These are phyloP conservation scores for Coreius guichenoti DNA, from an alignment of 2,797 vertebrate species.

Conservation along the genomic window DNA sequence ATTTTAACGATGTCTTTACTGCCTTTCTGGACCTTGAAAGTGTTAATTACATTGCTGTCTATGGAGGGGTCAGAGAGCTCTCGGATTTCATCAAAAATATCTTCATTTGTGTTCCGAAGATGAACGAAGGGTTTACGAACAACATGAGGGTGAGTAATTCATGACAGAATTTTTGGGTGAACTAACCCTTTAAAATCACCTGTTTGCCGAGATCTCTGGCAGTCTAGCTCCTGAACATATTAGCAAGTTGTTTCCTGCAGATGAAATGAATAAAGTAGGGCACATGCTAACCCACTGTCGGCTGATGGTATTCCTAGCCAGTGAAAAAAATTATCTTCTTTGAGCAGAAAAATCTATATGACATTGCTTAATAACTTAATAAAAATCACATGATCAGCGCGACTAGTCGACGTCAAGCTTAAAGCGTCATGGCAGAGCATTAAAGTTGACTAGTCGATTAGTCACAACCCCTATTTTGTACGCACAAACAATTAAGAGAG, in stretches of 20 bases:
- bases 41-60: no score
- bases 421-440: neutral
- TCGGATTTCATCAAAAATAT: no score
- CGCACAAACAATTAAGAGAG: neutral
- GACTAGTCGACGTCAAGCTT: neutral
- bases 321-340: no score
- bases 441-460: neutral
- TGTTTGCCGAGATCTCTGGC: neutral
- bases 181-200: neutral
- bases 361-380: neutral
- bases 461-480: neutral
- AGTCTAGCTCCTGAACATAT: constrained; percentile 1
- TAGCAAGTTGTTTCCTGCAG: neutral
- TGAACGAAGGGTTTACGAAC: no score
- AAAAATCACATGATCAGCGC: neutral
- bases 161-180: no score
- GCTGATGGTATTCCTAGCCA: no score
- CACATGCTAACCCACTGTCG: neutral
- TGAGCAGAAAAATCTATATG: no score
- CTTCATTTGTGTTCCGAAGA: no score
- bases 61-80: no score
- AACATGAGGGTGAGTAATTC: no score
- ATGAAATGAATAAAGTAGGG: neutral
- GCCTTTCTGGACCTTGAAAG: no score
- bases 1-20: no score